Evolutionary conservation across 2,113 vertebrate species (phyloP), one percentile per base, ranked within the genome.

Genomic region (Siniperca chuatsi): DNA sequence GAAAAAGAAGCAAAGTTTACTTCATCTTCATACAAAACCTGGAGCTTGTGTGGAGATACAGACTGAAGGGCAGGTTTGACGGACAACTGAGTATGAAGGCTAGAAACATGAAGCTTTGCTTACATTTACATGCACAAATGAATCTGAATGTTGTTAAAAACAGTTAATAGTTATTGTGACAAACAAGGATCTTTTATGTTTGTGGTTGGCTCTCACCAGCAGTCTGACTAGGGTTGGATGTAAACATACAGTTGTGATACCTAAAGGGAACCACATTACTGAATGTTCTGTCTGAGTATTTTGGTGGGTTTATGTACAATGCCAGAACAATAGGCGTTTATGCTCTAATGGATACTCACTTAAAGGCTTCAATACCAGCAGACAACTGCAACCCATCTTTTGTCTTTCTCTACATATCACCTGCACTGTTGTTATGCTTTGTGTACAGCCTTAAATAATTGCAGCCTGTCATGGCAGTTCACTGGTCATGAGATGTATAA

Each of bases 361-460:
- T 82, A 73, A 79, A 46, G 42, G 73, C 76, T 82, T 78, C 66
- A 87, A 83, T 33, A 75, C 76, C 33, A 55, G 72, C 78, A 57
- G 80, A 91, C 73, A 83, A 84, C 76, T 44, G 78, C 44, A 78
- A 81, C 52, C 77, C 54, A 9, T 82, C 80, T 78, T 86, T 90
- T 84, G 71, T 88, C 67, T 73, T 61, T 55, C 52, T 86, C 78
- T 55, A 71, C 71, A 88, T 84, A 89, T 89, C 71, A 80, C 81
- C 79, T 74, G 42, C 54, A 13, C 50, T 23, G 76, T 33, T 81
- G 73, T 69, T 76, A 62, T 72, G 74, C 79, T 88, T 85, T 57
- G 81, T 84, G 68, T 13, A 68, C 67, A 81, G 73, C 79, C 35
- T 76, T 82, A 81, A 88, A 89, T 90, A 91, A 92, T 87, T 83